Conservation (phyloP, 2,888 invertebrate genomes). For the Microplitis deprimator region DNA sequence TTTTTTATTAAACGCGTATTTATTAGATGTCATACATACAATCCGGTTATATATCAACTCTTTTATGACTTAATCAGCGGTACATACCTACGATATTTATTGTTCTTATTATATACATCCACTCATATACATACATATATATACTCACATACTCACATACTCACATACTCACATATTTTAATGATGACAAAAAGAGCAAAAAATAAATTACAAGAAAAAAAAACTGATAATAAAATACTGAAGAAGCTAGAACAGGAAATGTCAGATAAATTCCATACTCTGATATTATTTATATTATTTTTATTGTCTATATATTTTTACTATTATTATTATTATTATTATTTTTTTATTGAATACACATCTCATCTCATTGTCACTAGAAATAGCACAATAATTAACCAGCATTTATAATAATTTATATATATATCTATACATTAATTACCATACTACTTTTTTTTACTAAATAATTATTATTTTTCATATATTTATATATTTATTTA, state of each 20-base stretch:
- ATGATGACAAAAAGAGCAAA: background rate
- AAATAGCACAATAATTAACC: too few relatives aligned
- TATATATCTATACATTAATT: background rate
- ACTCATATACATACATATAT: too few relatives aligned
- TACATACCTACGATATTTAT: background rate
- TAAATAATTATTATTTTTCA: too few relatives aligned
- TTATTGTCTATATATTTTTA: background rate
- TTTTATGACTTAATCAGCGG: background rate
- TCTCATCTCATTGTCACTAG: too few relatives aligned
- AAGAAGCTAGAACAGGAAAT: background rate
- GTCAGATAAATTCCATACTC: background rate
- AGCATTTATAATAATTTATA: background rate
- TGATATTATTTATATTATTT: background rate
- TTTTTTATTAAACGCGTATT: background rate
- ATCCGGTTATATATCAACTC: background rate
- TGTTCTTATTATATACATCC: background rate
- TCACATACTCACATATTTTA: background rate
- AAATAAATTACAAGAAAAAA: background rate
- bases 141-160: background rate
- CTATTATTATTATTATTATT: background rate
- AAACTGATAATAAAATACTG: background rate
- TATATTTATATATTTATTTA: too few relatives aligned
- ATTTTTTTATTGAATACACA: too few relatives aligned
- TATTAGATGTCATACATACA: slow-evolving; percentile 1
- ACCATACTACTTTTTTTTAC: background rate